Evolutionary conservation across 2,113 vertebrate species (phyloP).

Genomic region (Typhlomys cinereus): DNA sequence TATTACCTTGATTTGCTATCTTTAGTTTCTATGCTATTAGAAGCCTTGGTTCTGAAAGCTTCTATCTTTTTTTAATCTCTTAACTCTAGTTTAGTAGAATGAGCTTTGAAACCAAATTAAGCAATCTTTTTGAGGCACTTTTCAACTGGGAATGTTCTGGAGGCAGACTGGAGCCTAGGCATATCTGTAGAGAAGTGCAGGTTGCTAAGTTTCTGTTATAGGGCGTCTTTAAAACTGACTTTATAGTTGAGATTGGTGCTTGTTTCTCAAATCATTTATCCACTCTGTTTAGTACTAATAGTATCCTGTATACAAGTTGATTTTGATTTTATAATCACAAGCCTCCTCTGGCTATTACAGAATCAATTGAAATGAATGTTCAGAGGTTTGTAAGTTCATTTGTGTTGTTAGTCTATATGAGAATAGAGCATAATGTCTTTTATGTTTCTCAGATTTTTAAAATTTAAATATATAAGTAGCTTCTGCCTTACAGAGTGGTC

Average conservation of each 20-base stretch:
- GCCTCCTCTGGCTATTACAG: not conserved
- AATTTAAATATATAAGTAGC: not conserved
- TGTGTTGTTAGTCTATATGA: constrained; percentile 19
- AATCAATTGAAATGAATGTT: constrained; percentile 55
- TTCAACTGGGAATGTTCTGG: not conserved
- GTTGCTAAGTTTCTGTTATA: constrained; percentile 7
- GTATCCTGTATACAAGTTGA: constrained; percentile 4
- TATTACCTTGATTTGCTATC: not conserved
- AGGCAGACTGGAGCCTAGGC: constrained; percentile 4
- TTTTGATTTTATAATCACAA: constrained; percentile 60
- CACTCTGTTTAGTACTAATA: constrained; percentile 33
- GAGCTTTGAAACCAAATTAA: not conserved
- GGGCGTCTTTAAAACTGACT: constrained; percentile 41
- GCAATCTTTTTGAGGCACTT: not conserved
- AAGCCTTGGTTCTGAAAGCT: constrained; percentile 16
- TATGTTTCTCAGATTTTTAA: not conserved
- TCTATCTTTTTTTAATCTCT: constrained; percentile 12
- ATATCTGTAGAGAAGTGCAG: constrained; percentile 11
- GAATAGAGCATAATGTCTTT: constrained; percentile 23
- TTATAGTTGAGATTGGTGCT: constrained; percentile 23
- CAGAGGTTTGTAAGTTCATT: constrained; percentile 41
- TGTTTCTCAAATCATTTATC: constrained; percentile 41
- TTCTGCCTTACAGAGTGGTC: constrained; percentile 91
- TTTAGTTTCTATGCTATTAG: constrained; percentile 3
- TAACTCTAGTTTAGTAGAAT: not conserved